Conservation (phyloP, 2,888 invertebrate genomes). For the Leptinotarsa rubiginosa region DNA sequence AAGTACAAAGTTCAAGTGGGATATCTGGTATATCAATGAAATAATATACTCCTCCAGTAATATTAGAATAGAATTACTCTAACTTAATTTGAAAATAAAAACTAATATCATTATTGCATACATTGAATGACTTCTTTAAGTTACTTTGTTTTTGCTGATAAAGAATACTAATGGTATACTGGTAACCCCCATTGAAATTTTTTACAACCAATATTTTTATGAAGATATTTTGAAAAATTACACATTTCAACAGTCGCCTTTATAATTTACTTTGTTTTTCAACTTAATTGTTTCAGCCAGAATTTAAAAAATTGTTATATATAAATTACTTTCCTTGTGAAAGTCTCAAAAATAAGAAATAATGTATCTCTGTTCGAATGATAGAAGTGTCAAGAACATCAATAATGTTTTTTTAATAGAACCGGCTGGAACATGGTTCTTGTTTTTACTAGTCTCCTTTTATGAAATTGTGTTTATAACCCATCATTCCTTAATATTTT, state of each 20-base stretch:
- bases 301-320: not conserved
- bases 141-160: not conserved
- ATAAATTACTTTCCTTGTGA: not conserved
- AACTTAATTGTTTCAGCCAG: not conserved
- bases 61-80: too few relatives aligned
- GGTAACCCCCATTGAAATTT: not conserved
- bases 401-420: not conserved
- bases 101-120: not conserved
- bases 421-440: not conserved
- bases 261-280: not conserved
- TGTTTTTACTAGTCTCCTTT: not conserved
- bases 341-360: not conserved
- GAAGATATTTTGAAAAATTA: not conserved
- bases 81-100: not conserved
- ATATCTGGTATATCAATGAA: not conserved
- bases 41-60: not conserved
- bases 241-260: not conserved
- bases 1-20: not conserved
- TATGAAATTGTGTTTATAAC: constrained; percentile 2
- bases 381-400: not conserved
- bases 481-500: constrained; percentile 23
- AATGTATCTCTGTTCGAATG: not conserved
- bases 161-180: not conserved
- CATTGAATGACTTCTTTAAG: not conserved
- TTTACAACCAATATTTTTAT: not conserved